Evolutionary conservation across 2,113 vertebrate species (phyloP).

Genomic region (Promerops cafer): DNA sequence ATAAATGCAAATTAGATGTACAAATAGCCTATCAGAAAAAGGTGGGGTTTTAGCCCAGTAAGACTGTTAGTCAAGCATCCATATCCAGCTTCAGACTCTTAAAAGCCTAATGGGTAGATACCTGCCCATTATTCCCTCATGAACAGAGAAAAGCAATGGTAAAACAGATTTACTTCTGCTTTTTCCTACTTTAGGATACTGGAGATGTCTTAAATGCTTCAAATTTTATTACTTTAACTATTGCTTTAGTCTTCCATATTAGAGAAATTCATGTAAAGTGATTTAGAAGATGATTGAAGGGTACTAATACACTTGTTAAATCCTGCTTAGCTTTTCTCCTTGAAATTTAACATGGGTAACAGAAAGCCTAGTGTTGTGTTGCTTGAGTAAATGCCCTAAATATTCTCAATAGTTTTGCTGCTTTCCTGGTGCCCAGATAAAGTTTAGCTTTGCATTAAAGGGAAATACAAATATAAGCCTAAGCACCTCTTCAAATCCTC

Average conservation of each 20-base stretch:
- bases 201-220: background rate
- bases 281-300: background rate
- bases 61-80: background rate
- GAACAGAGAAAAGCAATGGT: background rate
- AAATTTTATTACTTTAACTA: background rate
- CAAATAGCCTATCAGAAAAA: background rate
- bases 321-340: background rate
- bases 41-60: background rate
- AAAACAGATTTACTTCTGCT: background rate
- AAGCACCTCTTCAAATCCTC: background rate
- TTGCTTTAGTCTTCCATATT: background rate
- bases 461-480: background rate
- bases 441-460: background rate
- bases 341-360: background rate
- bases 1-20: background rate
- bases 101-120: background rate
- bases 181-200: background rate
- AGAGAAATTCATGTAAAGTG: background rate
- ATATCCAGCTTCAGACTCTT: background rate
- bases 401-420: background rate
- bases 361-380: background rate
- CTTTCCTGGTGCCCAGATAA: background rate
- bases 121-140: background rate
- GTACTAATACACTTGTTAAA: background rate
- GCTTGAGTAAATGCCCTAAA: background rate